Evolutionary conservation across 2,888 invertebrate genomes (phyloP).

Genomic region (Aphidoletes aphidimyza): DNA sequence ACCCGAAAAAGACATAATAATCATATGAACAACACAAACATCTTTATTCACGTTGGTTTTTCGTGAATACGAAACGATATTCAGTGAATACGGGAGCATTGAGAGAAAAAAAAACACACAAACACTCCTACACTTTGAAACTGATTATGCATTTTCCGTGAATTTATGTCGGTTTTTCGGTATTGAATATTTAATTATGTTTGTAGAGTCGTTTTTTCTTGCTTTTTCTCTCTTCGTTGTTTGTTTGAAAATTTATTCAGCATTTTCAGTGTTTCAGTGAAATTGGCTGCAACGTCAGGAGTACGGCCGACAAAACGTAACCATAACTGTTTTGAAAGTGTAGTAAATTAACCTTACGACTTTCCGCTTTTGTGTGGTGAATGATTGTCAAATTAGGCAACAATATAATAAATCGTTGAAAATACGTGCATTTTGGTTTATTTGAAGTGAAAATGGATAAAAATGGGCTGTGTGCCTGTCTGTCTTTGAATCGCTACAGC

Average conservation of each 20-base stretch:
- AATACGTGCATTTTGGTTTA: neutral
- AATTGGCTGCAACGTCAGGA: neutral
- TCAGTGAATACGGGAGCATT: neutral
- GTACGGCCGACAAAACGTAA: neutral
- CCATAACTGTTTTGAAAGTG: neutral
- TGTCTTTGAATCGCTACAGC: too few relatives aligned
- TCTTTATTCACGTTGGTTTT: neutral
- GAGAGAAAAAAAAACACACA: neutral
- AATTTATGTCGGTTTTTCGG: slow-evolving; percentile 27
- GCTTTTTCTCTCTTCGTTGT: neutral
- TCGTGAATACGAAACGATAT: neutral
- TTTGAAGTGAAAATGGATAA: neutral
- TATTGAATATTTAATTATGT: slow-evolving; percentile 51
- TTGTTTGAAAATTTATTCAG: slow-evolving; percentile 27
- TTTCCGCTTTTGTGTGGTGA: slow-evolving; percentile 45
- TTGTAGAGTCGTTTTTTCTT: neutral
- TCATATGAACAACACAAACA: slow-evolving; percentile 36
- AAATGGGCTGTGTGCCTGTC: neutral
- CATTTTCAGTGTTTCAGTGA: neutral
- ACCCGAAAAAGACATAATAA: slow-evolving; percentile 38
- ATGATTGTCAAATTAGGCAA: slow-evolving; percentile 44
- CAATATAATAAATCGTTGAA: slow-evolving; percentile 3
- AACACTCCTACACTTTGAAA: slow-evolving; percentile 22
- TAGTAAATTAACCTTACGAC: slow-evolving; percentile 51
- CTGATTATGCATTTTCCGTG: slow-evolving; percentile 39